Evolutionary conservation across 2,113 vertebrate genomes (phyloP).

Genomic region (Pavo muticus): DNA sequence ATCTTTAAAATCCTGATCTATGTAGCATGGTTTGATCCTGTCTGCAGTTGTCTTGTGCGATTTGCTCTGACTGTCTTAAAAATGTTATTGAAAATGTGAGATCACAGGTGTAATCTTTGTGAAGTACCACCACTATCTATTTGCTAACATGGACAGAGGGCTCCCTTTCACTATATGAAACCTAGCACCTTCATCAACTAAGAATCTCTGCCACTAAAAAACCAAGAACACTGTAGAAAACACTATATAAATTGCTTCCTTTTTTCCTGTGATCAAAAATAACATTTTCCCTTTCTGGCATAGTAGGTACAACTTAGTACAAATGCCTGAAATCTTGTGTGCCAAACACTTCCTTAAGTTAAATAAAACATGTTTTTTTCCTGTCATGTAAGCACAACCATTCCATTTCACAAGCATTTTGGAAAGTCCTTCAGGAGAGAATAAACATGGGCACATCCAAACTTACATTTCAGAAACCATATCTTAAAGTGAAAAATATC

Average conservation of each 20-base stretch:
- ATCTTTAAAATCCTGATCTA: background rate
- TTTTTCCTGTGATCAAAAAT: background rate
- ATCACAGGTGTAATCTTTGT: background rate
- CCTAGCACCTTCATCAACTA: background rate
- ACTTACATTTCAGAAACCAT: background rate
- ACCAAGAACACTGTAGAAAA: background rate
- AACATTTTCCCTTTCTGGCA: background rate
- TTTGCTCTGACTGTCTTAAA: rapidly evolving
- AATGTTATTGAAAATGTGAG: background rate
- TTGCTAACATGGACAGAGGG: rapidly evolving
- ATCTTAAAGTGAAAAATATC: background rate
- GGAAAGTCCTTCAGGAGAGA: background rate
- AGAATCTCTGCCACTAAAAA: background rate
- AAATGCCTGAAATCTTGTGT: rapidly evolving
- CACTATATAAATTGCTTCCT: background rate
- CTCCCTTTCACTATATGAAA: background rate
- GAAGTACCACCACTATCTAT: background rate
- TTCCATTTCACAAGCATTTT: background rate
- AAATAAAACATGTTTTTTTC: background rate
- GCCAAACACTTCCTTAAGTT: background rate
- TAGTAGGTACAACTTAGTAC: background rate
- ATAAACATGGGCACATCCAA: background rate
- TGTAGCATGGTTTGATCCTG: background rate
- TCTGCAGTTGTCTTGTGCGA: background rate
- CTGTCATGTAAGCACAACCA: background rate